Percentiles rank a stretch among this genome's conserved stretches.
phyloP scores from a whole-genome alignment of 2,888 invertebrate genomes.

The Sclerodermus sp. region DNA sequence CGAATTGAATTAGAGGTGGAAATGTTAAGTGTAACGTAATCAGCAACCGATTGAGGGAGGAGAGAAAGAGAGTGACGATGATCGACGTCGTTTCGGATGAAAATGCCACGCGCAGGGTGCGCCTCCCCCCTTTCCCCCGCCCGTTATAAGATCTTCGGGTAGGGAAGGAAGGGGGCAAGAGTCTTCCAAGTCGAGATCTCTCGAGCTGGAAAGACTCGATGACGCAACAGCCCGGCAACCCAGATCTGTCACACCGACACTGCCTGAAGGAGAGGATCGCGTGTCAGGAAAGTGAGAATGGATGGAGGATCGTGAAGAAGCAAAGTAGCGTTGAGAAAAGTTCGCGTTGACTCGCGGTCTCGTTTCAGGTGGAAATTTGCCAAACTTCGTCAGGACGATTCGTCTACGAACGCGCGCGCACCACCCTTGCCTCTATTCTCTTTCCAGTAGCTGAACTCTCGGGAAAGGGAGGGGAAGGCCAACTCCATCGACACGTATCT shows the following conservation, averaged over 20 bases:
- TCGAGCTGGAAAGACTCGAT: constrained; percentile 8
- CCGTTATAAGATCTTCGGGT: background rate
- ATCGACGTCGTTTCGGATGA: constrained; percentile 25
- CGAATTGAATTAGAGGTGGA: too few species aligned
- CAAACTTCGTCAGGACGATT: too few species aligned
- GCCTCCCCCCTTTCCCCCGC: constrained; percentile 7
- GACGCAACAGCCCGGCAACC: constrained; percentile 39
- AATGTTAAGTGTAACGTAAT: too few species aligned
- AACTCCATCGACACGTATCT: background rate
- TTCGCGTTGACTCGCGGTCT: too few species aligned
- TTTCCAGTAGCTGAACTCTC: background rate
- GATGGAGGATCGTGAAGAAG: constrained; percentile 5
- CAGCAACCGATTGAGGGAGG: too few species aligned
- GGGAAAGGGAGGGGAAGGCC: background rate
- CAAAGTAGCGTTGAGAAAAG: constrained; percentile 10
- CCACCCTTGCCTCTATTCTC: too few species aligned
- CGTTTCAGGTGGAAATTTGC: too few species aligned
- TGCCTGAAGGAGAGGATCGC: constrained; percentile 34
- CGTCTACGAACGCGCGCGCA: too few species aligned
- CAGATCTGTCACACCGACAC: constrained; percentile 45
- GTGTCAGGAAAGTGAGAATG: constrained; percentile 7
- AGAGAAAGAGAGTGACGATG: constrained; percentile 16
- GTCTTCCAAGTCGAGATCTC: background rate
- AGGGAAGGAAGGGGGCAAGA: constrained; percentile 6
- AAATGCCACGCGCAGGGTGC: constrained; percentile 14